Percentiles rank a stretch among this genome's conserved stretches.
phyloP scores from a whole-genome alignment of 2,888 invertebrate genomes.

The Diabrotica balteata region DNA sequence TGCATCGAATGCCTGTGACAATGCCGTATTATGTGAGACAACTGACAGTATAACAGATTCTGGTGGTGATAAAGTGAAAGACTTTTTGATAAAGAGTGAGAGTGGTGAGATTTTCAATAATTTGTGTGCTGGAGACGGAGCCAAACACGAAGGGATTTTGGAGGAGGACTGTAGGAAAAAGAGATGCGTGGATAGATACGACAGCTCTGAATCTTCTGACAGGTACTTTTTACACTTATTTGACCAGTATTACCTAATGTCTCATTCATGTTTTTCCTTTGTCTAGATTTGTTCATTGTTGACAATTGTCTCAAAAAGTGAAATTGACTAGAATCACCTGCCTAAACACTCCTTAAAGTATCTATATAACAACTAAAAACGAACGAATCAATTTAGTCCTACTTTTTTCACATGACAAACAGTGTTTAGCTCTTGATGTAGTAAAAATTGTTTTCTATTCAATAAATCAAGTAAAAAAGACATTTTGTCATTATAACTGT shows the following conservation, averaged over 20 bases:
- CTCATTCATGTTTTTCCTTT: conserved; percentile 7
- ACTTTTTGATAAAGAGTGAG: conserved; percentile 54
- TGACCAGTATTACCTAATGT: conserved; percentile 18
- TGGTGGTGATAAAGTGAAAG: conserved; percentile 66
- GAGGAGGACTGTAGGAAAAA: conserved; percentile 74
- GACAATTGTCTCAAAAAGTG: no score
- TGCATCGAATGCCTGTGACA: conserved; percentile 66
- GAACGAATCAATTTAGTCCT: no score
- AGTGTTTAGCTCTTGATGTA: no score
- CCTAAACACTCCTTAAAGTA: no score
- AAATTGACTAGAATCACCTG: no score
- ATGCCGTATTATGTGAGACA: conserved; percentile 53
- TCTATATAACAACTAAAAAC: no score
- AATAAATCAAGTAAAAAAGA: no score
- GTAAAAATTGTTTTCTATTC: no score
- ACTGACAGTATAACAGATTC: conserved; percentile 63
- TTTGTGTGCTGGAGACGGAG: conserved; percentile 33
- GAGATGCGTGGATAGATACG: conserved; percentile 89
- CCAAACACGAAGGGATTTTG: conserved; percentile 53
- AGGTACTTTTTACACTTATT: conserved; percentile 65
- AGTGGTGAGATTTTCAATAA: conserved; percentile 58
- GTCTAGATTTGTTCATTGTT: no score
- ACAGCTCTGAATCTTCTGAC: conserved; percentile 93
- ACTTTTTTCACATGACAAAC: no score
- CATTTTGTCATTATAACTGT: no score